Evolutionary conservation across 2,113 vertebrate genomes (phyloP).

Genomic region (Sialia sialis): DNA sequence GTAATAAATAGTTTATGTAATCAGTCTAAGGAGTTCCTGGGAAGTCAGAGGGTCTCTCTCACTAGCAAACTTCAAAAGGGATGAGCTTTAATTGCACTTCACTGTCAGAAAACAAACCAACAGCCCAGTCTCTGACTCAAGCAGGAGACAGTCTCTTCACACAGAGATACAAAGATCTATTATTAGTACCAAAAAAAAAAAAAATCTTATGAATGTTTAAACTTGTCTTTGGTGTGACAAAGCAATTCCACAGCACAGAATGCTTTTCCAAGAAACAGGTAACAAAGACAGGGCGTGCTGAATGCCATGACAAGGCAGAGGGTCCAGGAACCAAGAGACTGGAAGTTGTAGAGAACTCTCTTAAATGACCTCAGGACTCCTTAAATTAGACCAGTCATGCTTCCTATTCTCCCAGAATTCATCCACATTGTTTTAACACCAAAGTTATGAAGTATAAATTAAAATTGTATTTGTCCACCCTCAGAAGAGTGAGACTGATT

Average conservation of each 20-base stretch:
- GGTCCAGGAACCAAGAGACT: accelerated
- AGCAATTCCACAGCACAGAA: background rate
- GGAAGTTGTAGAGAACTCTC: background rate
- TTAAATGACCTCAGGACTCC: background rate
- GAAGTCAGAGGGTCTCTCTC: background rate
- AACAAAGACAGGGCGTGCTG: background rate
- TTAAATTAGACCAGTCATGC: background rate
- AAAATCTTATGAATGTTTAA: background rate
- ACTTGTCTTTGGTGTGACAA: background rate
- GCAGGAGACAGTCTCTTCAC: background rate
- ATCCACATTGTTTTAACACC: background rate
- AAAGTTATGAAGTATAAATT: background rate
- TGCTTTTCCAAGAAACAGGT: background rate
- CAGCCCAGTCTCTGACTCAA: background rate
- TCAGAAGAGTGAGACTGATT: background rate
- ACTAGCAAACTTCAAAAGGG: slow-evolving; percentile 22
- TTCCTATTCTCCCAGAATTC: background rate
- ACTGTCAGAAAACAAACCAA: slow-evolving; percentile 25
- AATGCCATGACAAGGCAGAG: accelerated
- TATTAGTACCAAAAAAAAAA: background rate
- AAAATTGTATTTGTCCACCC: background rate
- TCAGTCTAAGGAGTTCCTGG: background rate
- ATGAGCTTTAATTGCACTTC: slow-evolving; percentile 25
- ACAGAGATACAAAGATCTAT: background rate
- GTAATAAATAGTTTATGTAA: background rate